A percentile compares a stretch with the other conserved stretches of the same genome.
These are phyloP conservation scores for Caenorhabditis afra DNA, from an alignment of 2,888 invertebrate genomes.

Conservation along the genomic window DNA sequence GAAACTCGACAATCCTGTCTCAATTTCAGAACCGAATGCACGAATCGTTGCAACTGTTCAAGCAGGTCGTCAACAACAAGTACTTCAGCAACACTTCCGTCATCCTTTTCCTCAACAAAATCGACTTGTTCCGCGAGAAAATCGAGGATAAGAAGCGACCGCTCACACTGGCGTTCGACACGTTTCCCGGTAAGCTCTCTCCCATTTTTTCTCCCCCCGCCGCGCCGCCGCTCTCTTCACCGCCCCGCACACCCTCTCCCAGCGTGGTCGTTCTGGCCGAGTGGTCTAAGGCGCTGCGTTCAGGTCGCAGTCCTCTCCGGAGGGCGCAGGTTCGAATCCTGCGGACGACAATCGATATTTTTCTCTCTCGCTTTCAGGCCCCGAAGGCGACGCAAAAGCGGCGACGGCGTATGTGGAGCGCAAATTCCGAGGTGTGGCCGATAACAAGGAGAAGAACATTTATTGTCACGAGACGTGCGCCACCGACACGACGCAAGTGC, in stretches of 20 bases:
- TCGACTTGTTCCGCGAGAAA: slow-evolving; percentile 76
- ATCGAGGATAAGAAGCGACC: slow-evolving; percentile 66
- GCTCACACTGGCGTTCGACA: slow-evolving; percentile 71
- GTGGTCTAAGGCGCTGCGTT: slow-evolving; percentile 91
- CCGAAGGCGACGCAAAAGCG: slow-evolving; percentile 67
- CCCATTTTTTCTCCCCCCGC: neutral
- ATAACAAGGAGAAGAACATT: slow-evolving; percentile 75
- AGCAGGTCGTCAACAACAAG: slow-evolving; percentile 99
- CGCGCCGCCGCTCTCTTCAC: no score
- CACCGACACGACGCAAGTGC: slow-evolving; percentile 77
- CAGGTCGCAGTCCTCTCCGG: slow-evolving; percentile 86
- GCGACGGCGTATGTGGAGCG: slow-evolving; percentile 71
- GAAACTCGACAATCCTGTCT: neutral
- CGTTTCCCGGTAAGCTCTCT: slow-evolving; percentile 66
- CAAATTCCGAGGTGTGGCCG: slow-evolving; percentile 71
- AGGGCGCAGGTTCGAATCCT: slow-evolving; percentile 76
- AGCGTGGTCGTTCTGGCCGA: slow-evolving; percentile 81
- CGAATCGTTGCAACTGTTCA: slow-evolving; percentile 98
- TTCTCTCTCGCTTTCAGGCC: slow-evolving; percentile 60
- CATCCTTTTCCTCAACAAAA: slow-evolving; percentile 90
- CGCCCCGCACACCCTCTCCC: no score
- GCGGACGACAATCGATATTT: slow-evolving; percentile 61
- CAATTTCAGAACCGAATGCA: slow-evolving; percentile 95
- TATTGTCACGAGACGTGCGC: slow-evolving; percentile 78
- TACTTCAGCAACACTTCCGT: slow-evolving; percentile 90